A percentile compares a stretch with the other conserved stretches of the same genome.
phyloP scores from a whole-genome alignment of 2,888 invertebrate species.

The Nemotelus pantherinus region DNA sequence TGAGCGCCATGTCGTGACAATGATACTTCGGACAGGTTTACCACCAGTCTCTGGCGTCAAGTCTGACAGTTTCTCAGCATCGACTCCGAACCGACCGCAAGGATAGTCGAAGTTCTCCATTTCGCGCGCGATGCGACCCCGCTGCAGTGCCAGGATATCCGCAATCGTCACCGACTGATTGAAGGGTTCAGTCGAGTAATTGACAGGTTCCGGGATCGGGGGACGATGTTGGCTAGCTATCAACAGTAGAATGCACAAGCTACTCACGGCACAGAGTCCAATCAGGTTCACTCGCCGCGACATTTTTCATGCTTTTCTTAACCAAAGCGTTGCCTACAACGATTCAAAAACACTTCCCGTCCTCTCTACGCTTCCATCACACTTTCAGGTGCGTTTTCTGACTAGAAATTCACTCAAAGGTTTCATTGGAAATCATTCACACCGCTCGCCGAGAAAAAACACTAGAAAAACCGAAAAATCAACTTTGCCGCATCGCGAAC shows the following conservation, averaged over 20 bases:
- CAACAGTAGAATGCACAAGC: slow-evolving; percentile 63
- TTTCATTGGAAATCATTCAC: too few species aligned
- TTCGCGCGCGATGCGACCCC: slow-evolving; percentile 67
- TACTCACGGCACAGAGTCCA: slow-evolving; percentile 64
- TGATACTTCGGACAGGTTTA: slow-evolving; percentile 77
- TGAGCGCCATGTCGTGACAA: slow-evolving; percentile 90
- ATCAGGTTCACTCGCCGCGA: slow-evolving; percentile 64
- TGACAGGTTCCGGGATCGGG: slow-evolving; percentile 54
- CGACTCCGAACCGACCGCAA: slow-evolving; percentile 66
- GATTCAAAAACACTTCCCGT: neutral
- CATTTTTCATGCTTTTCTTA: slow-evolving; percentile 55
- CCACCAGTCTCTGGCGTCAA: slow-evolving; percentile 77
- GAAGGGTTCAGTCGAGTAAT: slow-evolving; percentile 55
- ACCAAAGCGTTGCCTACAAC: neutral
- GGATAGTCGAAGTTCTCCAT: slow-evolving; percentile 72
- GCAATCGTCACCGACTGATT: slow-evolving; percentile 66
- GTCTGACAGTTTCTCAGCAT: slow-evolving; percentile 72
- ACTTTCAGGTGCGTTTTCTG: slow-evolving; percentile 5
- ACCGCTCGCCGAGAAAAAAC: too few species aligned
- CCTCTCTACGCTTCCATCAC: slow-evolving; percentile 22
- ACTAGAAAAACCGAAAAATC: neutral
- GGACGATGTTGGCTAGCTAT: slow-evolving; percentile 64
- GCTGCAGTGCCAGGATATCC: slow-evolving; percentile 70
- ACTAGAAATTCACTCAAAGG: neutral
- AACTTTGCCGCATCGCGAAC: neutral